A percentile compares a stretch with the other conserved stretches of the same genome.
phyloP scores from a whole-genome alignment of 2,888 invertebrate species.

The Acanthosoma haemorrhoidale region DNA sequence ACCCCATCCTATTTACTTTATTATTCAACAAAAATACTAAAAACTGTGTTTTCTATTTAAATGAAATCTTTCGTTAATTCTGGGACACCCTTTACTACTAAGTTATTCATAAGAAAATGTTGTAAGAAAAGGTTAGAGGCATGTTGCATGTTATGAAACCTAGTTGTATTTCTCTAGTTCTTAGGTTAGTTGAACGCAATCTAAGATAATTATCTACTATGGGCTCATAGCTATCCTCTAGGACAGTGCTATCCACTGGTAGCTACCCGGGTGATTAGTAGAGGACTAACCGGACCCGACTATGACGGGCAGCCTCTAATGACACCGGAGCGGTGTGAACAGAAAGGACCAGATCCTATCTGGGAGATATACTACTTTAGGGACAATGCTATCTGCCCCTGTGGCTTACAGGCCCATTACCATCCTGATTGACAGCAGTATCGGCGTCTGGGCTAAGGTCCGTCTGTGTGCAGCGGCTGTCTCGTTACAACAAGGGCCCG shows the following conservation, averaged over 20 bases:
- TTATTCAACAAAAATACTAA: too few species aligned
- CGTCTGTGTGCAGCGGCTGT: too few species aligned
- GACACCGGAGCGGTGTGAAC: background rate
- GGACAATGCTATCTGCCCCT: conserved; percentile 21
- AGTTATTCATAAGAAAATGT: too few species aligned
- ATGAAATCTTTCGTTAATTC: too few species aligned
- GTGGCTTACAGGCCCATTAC: conserved; percentile 4
- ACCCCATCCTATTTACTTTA: too few species aligned
- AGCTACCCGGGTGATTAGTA: background rate
- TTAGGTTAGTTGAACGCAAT: too few species aligned
- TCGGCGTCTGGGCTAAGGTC: background rate
- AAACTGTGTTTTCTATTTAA: too few species aligned
- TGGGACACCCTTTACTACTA: too few species aligned
- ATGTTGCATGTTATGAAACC: too few species aligned
- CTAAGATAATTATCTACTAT: background rate
- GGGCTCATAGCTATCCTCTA: background rate
- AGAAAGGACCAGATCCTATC: conserved; percentile 15
- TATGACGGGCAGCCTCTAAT: background rate
- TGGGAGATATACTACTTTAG: conserved; percentile 22
- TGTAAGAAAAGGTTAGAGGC: too few species aligned
- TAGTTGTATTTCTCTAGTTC: too few species aligned
- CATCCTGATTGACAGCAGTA: conserved; percentile 23
- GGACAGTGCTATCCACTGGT: background rate
- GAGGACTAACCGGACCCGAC: background rate
- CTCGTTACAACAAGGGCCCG: too few species aligned